Conservation (phyloP, 2,797 vertebrate genomes). For the Petrocephalus schoutedeni region DNA sequence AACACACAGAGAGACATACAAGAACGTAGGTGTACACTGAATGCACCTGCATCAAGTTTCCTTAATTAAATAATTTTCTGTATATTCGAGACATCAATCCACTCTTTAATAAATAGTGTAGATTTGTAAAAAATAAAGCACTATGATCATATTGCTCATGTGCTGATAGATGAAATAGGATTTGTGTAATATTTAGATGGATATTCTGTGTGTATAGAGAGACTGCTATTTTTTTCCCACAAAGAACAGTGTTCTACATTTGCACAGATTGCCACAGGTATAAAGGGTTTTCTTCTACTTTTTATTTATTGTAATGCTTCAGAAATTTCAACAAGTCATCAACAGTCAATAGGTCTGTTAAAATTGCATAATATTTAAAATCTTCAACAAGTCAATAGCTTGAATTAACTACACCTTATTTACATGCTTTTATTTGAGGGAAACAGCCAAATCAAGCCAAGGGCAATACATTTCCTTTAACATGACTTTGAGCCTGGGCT, state of each 20-base stretch:
- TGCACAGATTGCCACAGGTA: background rate
- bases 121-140: background rate
- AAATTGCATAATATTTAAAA: background rate
- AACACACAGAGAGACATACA: slow-evolving; percentile 16
- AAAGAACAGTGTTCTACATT: background rate
- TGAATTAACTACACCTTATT: background rate
- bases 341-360: background rate
- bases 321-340: background rate
- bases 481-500: background rate
- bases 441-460: background rate
- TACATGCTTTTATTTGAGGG: background rate
- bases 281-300: background rate
- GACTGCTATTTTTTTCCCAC: background rate
- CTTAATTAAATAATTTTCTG: slow-evolving; percentile 25
- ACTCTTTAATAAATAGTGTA: background rate
- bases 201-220: background rate
- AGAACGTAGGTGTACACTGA: slow-evolving; percentile 17
- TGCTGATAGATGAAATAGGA: background rate
- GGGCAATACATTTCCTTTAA: background rate
- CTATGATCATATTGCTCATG: background rate
- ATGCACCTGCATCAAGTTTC: slow-evolving; percentile 22
- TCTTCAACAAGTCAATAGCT: background rate
- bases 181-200: background rate
- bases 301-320: background rate
- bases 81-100: slow-evolving; percentile 24